These are phyloP conservation scores for Drosophila pachea DNA, from an alignment of 1,140 invertebrate species.

Conservation along the genomic window DNA sequence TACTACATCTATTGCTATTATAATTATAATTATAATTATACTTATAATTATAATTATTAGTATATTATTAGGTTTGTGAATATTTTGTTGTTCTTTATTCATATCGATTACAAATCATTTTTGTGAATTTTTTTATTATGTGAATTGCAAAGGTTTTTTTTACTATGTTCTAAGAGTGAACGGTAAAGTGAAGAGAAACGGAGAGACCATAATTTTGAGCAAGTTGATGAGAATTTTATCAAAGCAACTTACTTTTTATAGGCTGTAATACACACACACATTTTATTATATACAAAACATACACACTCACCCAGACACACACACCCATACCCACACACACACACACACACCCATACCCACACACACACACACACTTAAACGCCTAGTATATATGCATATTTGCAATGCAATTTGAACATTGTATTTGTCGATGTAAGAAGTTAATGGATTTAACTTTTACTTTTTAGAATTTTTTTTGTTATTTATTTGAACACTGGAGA, in stretches of 20 bases:
- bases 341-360: conserved; percentile 16
- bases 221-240: conserved; percentile 18
- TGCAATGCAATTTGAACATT: conserved; percentile 12
- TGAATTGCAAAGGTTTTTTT: conserved; percentile 44
- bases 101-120: conserved; percentile 17
- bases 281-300: conserved; percentile 33
- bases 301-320: conserved; percentile 7
- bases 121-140: conserved; percentile 36
- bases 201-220: background rate
- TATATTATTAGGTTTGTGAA: conserved; percentile 26
- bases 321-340: conserved; percentile 19
- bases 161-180: conserved; percentile 27
- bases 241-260: conserved; percentile 47
- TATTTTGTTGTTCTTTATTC: conserved; percentile 34
- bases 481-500: no score
- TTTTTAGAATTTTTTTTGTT: background rate
- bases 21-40: conserved; percentile 21
- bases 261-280: conserved; percentile 26
- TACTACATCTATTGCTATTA: background rate
- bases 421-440: conserved; percentile 17
- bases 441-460: conserved; percentile 24
- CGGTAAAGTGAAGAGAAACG: background rate
- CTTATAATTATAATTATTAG: conserved; percentile 26
- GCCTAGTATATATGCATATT: conserved; percentile 3
- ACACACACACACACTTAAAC: conserved; percentile 18